phyloP scores from a whole-genome alignment of 2,888 invertebrate species.

The Sminthurides aquaticus region DNA sequence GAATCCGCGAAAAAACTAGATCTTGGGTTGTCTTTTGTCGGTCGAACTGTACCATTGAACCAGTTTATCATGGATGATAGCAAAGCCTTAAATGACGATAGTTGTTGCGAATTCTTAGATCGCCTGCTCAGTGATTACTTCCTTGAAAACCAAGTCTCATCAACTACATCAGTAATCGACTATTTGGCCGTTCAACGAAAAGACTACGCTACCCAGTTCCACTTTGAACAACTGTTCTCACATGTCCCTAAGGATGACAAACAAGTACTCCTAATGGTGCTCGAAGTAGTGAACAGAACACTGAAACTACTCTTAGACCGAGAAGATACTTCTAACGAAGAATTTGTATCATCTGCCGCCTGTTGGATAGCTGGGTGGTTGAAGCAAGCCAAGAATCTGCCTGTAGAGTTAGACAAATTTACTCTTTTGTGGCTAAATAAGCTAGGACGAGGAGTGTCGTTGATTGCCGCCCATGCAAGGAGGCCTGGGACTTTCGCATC shows the following conservation, averaged over 20 bases:
- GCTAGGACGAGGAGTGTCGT: conserved; percentile 26
- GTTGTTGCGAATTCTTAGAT: conserved; percentile 1
- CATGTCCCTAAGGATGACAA: conserved; percentile 21
- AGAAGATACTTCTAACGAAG: conserved; percentile 21
- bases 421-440: conserved; percentile 29
- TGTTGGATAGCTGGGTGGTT: conserved; percentile 42
- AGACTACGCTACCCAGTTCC: conserved; percentile 7
- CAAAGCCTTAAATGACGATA: conserved; percentile 10
- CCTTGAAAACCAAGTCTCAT: conserved; percentile 15
- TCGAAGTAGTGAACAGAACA: conserved; percentile 23
- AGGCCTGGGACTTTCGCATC: conserved; percentile 21
- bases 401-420: conserved; percentile 19
- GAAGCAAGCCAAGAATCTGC: conserved; percentile 30
- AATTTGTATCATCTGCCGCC: conserved; percentile 29
- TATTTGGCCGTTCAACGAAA: conserved; percentile 19
- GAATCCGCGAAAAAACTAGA: conserved; percentile 16
- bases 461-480: conserved; percentile 22
- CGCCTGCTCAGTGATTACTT: conserved; percentile 13
- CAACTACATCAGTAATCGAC: conserved; percentile 8
- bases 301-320: conserved; percentile 8
- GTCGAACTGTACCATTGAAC: conserved; percentile 3
- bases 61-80: conserved; percentile 17
- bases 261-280: conserved; percentile 24
- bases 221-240: conserved; percentile 33
- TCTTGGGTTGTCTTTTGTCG: conserved; percentile 5